These are phyloP conservation scores for Anolis apletophallus DNA, from an alignment of 2,797 vertebrate species.

Conservation along the genomic window DNA sequence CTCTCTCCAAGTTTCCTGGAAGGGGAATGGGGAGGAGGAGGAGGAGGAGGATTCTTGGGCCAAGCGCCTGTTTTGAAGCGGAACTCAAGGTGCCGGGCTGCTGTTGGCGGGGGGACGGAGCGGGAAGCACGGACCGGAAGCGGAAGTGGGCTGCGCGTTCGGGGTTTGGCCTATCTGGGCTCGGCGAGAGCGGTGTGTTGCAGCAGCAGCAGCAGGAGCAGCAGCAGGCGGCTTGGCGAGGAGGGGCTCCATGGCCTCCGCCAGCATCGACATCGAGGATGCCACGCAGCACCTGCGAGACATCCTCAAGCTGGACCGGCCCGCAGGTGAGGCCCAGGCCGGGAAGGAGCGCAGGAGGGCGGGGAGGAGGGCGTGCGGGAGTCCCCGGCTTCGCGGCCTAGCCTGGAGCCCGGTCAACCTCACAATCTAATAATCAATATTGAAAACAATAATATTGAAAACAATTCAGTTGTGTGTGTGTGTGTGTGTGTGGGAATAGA, in stretches of 20 bases:
- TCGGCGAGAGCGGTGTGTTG: slow-evolving; percentile 23
- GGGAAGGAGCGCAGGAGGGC: too few relatives aligned
- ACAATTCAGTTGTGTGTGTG: too few relatives aligned
- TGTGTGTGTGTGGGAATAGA: too few relatives aligned
- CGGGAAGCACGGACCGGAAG: slow-evolving; percentile 63
- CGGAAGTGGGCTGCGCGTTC: slow-evolving; percentile 61
- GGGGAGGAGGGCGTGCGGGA: slow-evolving; percentile 13
- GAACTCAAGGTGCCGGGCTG: neutral
- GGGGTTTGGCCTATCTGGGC: slow-evolving; percentile 37
- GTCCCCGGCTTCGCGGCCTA: too few relatives aligned
- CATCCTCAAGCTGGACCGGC: slow-evolving; percentile 94
- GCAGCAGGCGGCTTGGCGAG: slow-evolving; percentile 38
- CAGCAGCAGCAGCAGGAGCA: too few relatives aligned
- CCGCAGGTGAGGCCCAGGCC: slow-evolving; percentile 78
- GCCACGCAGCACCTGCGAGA: slow-evolving; percentile 96
- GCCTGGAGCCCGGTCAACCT: too few relatives aligned
- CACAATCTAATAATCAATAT: too few relatives aligned
- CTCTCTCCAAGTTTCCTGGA: too few relatives aligned
- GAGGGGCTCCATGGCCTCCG: slow-evolving; percentile 86
- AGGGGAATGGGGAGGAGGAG: too few relatives aligned
- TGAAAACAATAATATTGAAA: too few relatives aligned
- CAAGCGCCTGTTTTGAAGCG: neutral
- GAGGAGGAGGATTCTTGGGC: too few relatives aligned
- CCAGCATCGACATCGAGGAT: slow-evolving; percentile 92
- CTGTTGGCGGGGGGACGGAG: slow-evolving; percentile 8